Evolutionary conservation across 2,888 invertebrate genomes (phyloP), one percentile per base, ranked within the genome.

Genomic region (Spilarctia lutea): DNA sequence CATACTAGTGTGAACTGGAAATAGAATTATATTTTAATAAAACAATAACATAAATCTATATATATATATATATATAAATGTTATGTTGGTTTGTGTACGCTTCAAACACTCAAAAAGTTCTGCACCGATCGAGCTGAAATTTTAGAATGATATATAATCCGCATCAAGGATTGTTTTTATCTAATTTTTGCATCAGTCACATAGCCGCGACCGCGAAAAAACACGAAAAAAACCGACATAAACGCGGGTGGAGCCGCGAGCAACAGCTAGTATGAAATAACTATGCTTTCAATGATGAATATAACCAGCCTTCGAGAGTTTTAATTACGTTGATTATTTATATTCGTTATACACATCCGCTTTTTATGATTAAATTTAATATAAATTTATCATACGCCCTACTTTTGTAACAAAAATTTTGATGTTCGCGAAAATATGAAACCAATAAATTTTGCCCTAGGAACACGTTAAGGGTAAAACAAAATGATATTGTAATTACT

Each of bases 201-300:
- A n/a, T n/a, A n/a, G n/a, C n/a, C n/a, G n/a, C n/a, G n/a, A n/a
- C n/a, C n/a, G n/a, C n/a, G n/a, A n/a, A n/a, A n/a, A n/a, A n/a
- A n/a, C n/a, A n/a, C n/a, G n/a, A n/a, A n/a, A n/a, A n/a, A n/a
- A n/a, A n/a, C n/a, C n/a, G n/a, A n/a, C n/a, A n/a, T n/a, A n/a
- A n/a, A n/a, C n/a, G n/a, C n/a, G n/a, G n/a, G n/a, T n/a, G n/a
- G n/a, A n/a, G n/a, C n/a, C n/a, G n/a, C n/a, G n/a, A n/a, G n/a
- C n/a, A n/a, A n/a, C n/a, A n/a, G n/a, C n/a, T n/a, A n/a, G n/a
- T 68, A 45, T 68, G 24, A 68, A 68, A 68, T 3, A 68, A 68
- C 18, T 20, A 27, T 27, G 20, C 30, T 27, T 30, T 27, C 7
- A 7, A 30, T 0, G 16, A 65, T 66, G 13, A 30, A 27, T n/a